These are phyloP conservation scores for Limnodromus scolopaceus DNA, from an alignment of 2,797 vertebrate genomes.

Conservation along the genomic window DNA sequence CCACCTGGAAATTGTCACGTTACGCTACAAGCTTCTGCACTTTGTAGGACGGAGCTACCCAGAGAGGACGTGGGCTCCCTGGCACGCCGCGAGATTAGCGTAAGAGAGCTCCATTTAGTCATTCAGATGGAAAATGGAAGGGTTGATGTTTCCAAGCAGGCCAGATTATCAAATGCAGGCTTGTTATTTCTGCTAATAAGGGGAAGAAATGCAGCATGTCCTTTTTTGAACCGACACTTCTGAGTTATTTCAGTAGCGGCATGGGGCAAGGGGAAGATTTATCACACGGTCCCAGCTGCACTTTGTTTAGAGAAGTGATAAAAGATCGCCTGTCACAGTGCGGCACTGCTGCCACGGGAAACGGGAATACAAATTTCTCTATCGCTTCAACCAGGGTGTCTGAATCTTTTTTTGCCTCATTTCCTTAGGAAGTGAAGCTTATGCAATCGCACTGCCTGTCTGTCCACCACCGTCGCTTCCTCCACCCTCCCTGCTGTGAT, in stretches of 20 bases:
- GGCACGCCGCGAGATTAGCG: rapidly evolving
- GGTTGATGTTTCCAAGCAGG: background rate
- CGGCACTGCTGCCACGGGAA: background rate
- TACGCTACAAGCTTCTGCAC: background rate
- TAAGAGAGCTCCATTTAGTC: background rate
- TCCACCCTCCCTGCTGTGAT: background rate
- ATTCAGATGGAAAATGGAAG: background rate
- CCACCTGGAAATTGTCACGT: background rate
- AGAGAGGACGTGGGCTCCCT: rapidly evolving
- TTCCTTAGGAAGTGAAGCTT: slow-evolving; percentile 5
- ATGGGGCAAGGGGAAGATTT: background rate
- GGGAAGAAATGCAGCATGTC: background rate
- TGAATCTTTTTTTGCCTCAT: background rate
- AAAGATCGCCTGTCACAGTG: background rate
- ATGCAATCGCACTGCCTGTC: background rate
- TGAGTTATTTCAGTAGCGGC: background rate
- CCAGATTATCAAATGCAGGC: background rate
- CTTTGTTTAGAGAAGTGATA: background rate
- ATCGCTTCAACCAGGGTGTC: background rate
- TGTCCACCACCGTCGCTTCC: background rate
- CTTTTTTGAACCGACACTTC: background rate
- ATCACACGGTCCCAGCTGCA: background rate
- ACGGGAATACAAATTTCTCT: background rate
- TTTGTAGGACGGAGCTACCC: rapidly evolving
- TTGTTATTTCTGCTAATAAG: background rate